These are phyloP conservation scores for Chaetophractus vellerosus DNA, from an alignment of 2,797 vertebrate species.

Conservation along the genomic window DNA sequence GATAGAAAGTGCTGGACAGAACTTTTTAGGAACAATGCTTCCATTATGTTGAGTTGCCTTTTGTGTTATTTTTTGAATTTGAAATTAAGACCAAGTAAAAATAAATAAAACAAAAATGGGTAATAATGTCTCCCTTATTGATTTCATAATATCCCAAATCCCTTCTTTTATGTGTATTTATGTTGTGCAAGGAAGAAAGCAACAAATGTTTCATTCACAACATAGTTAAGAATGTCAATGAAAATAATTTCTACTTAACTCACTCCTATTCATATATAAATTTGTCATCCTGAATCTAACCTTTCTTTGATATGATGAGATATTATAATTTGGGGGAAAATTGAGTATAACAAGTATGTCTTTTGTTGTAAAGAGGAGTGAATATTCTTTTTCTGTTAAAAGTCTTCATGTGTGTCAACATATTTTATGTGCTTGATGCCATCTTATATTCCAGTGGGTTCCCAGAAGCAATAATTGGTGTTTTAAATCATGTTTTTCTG, in stretches of 20 bases:
- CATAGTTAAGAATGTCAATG: background rate
- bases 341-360: background rate
- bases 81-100: too few species aligned
- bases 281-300: background rate
- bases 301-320: background rate
- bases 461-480: background rate
- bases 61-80: too few species aligned
- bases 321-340: background rate
- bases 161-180: background rate
- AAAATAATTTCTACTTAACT: background rate
- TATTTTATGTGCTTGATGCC: background rate
- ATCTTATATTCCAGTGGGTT: background rate
- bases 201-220: conserved; percentile 5
- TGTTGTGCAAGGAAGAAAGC: background rate
- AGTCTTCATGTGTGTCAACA: background rate
- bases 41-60: too few species aligned
- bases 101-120: background rate
- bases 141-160: background rate
- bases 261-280: background rate
- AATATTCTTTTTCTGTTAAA: background rate
- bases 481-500: conserved; percentile 1
- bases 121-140: background rate
- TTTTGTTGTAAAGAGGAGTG: background rate
- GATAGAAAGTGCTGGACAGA: too few species aligned
- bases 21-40: too few species aligned